These are phyloP conservation scores for Manis pentadactyla DNA, from an alignment of 2,797 vertebrate genomes.

Conservation along the genomic window DNA sequence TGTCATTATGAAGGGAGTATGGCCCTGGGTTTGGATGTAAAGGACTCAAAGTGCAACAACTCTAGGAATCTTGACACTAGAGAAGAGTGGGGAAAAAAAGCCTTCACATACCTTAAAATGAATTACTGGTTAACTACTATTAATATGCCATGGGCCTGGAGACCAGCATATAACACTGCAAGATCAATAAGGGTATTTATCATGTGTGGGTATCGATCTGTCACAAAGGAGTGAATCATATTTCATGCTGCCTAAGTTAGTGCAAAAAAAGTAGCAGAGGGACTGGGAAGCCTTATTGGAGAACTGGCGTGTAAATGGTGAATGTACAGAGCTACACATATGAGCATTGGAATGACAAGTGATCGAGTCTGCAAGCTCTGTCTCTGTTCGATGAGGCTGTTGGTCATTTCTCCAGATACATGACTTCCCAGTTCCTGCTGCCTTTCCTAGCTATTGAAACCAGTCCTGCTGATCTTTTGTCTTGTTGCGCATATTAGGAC, in stretches of 20 bases:
- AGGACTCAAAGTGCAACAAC: constrained; percentile 74
- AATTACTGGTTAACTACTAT: constrained; percentile 87
- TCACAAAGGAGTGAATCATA: constrained; percentile 78
- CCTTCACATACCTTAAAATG: constrained; percentile 77
- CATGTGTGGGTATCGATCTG: constrained; percentile 85
- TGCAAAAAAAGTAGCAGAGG: constrained; percentile 82
- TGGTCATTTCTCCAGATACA: background rate
- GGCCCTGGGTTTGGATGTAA: background rate
- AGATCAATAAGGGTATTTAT: constrained; percentile 88
- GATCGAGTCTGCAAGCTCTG: too few species aligned
- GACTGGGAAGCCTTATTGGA: constrained; percentile 39
- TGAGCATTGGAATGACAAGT: background rate
- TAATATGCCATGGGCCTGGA: constrained; percentile 83
- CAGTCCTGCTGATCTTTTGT: background rate
- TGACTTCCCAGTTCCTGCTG: background rate
- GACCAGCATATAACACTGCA: constrained; percentile 79
- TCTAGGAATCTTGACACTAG: constrained; percentile 67
- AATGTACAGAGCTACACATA: background rate
- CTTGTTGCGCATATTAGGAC: background rate
- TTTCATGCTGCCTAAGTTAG: constrained; percentile 84
- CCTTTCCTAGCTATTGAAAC: background rate
- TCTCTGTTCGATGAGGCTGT: background rate
- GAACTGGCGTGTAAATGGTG: background rate
- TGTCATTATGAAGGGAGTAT: background rate
- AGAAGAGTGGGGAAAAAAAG: background rate